A percentile compares a stretch with the other conserved stretches of the same genome.
These are phyloP conservation scores for Ochotona princeps DNA, from an alignment of 2,113 vertebrate species.

Conservation along the genomic window DNA sequence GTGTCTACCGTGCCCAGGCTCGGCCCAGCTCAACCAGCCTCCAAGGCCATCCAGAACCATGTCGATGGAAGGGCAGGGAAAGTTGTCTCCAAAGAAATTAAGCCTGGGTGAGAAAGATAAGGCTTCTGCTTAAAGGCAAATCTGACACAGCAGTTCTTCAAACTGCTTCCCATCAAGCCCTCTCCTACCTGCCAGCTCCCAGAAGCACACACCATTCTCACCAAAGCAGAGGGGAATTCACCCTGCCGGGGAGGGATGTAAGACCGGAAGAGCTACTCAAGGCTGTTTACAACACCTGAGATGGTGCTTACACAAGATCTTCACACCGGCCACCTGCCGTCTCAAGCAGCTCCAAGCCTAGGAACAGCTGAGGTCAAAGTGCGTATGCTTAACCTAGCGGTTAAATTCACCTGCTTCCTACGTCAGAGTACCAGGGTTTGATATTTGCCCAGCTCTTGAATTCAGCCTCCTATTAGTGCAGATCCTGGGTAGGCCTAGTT, in stretches of 20 bases:
- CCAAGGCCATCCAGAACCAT: not conserved
- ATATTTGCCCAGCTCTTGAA: too few relatives aligned
- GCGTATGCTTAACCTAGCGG: too few relatives aligned
- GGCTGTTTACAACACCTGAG: not conserved
- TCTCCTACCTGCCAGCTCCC: not conserved
- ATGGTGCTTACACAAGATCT: too few relatives aligned
- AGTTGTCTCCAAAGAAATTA: slow-evolving; percentile 5
- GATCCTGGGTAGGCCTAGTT: too few relatives aligned
- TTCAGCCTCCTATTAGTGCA: too few relatives aligned
- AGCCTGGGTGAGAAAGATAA: not conserved
- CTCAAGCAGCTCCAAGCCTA: not conserved
- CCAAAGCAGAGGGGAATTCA: not conserved
- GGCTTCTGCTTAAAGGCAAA: not conserved
- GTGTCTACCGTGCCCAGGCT: not conserved
- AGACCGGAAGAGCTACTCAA: not conserved
- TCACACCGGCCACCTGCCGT: not conserved
- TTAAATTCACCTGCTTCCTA: too few relatives aligned
- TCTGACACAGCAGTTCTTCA: not conserved
- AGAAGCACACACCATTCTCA: not conserved
- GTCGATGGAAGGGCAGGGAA: not conserved
- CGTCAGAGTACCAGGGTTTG: too few relatives aligned
- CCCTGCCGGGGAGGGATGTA: not conserved
- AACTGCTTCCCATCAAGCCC: not conserved
- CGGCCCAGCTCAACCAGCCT: not conserved
- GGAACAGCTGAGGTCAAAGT: not conserved